Evolutionary conservation across 2,888 invertebrate species (phyloP), one percentile per base, ranked within the genome.

Genomic region (Thera obeliscata): DNA sequence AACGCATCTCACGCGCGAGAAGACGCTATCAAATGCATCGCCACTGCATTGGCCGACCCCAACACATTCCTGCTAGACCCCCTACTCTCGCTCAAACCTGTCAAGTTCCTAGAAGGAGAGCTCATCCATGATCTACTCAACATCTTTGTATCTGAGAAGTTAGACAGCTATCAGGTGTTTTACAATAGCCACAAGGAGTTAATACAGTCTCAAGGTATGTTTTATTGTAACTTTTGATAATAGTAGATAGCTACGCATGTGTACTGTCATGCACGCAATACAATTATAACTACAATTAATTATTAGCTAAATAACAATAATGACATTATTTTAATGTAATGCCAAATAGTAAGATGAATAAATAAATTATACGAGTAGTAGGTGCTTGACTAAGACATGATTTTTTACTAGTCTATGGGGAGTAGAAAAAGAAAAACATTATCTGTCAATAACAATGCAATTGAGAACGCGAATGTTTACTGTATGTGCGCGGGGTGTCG

Each of bases 1-100:
- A 99, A 99, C 91, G 99, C 99, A 0, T 98, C 98, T 2, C 97
- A 98, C 74, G 99, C 99, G 0, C 95, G 98, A 74, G 98, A 99
- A 86, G 99, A 99, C 93, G 99, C 99, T 2, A 98, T 98, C 82
- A 96, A 97, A 81, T 99, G 99, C 87, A 99, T 99, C 82, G 96
- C 98, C 12, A 97, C 99, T 2, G 99, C 99, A 33, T 93, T 99
- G 66, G 98, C 97, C 6, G 99, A 99, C 90, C 99, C 99, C 11
- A 97, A 97, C 83, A 98, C 98, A 75, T 99, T 98, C 93, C 95
- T 99, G 22, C 94, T 99, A 82, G 99, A 99, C 90, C 99, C 99
- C 46, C 94, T 99, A 69, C 94, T 99, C 48, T 95, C 98, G 0
- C 94, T 99, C 59, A 98, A 98, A 88, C 99, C 99, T 9, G 99